Evolutionary conservation across 2,797 vertebrate species (phyloP).

Genomic region (Perodicticus potto): DNA sequence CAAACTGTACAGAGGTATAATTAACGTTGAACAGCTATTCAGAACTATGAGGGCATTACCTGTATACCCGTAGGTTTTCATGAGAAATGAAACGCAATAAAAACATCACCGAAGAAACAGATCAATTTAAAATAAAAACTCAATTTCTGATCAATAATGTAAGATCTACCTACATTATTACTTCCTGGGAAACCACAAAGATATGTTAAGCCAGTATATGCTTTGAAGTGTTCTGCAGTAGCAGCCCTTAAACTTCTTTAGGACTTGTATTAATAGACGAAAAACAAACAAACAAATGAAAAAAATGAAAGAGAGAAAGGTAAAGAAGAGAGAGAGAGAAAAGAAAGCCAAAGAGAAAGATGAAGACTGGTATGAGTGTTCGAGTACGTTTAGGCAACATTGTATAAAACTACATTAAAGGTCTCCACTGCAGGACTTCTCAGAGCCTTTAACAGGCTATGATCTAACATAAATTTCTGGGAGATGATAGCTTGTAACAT

Average conservation of each 20-base stretch:
- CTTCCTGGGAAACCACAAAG: neutral
- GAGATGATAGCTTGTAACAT: neutral
- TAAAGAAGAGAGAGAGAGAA: neutral
- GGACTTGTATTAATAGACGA: neutral
- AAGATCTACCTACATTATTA: neutral
- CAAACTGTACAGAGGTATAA: neutral
- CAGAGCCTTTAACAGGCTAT: constrained; percentile 27
- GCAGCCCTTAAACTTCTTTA: neutral
- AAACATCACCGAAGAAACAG: neutral
- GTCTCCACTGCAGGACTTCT: neutral
- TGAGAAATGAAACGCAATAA: neutral
- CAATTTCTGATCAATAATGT: neutral
- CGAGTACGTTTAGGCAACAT: neutral
- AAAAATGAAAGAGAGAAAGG: too few species aligned
- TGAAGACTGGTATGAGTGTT: neutral
- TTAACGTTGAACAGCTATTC: neutral
- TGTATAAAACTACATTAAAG: neutral
- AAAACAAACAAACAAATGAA: neutral
- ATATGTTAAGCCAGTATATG: neutral
- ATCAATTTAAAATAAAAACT: neutral
- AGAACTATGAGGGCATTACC: neutral
- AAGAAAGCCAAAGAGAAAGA: neutral
- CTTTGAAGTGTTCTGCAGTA: neutral
- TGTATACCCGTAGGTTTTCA: neutral
- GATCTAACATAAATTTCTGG: neutral